Base-by-base conservation (phyloP, 1,140 invertebrate species). In the Gonioctena quinquepunctata region DNA sequence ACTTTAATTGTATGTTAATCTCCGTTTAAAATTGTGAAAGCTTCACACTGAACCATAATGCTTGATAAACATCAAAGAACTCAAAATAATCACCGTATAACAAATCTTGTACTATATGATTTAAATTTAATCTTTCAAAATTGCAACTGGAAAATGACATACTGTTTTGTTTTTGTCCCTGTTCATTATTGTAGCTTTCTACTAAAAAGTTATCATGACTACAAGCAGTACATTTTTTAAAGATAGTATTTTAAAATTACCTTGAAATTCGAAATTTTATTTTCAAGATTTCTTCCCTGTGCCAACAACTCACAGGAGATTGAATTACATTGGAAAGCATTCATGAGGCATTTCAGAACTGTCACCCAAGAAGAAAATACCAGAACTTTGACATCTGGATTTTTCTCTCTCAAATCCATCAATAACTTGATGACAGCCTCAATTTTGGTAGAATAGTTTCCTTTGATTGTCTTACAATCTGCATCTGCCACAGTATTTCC, bases 291-390 rank as follows among this genome's bases (percentile, higher is more conserved):
- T 8, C n/a, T 22, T 19, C 11, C 49, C 3, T 48, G 48, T 13
- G 70, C 23, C 1, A 78, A 23, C 49, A 80, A 52, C 48, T 77
- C 76, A 7, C 61, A 61, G 4, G 78, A 76, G 21, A 94, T 87
- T 49, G 84, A 77, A 81, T 94, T 94, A 66, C 87, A 81, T 2
- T 77, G 72, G 1, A 93, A 80, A 11, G 90, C 91, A 48, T 82
- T 80, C 2, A 81, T 84, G 13, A 94, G 82, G 22, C 91, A 82
- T 68, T 88, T 84, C 25, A 94, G 80, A 1, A 93, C 88, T 64
- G 86, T 84, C 3, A 81, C 74, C 91, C 92, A 94, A 21, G 88
- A 87, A 1, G 92, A 93, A 80, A 94, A 94, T 6, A 94, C 86
- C 1, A 94, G 76, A 8, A 90, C 83, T 84, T 94, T 94, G 1